These are phyloP conservation scores for Vultur gryphus DNA, from an alignment of 2,797 vertebrate genomes.

Conservation along the genomic window DNA sequence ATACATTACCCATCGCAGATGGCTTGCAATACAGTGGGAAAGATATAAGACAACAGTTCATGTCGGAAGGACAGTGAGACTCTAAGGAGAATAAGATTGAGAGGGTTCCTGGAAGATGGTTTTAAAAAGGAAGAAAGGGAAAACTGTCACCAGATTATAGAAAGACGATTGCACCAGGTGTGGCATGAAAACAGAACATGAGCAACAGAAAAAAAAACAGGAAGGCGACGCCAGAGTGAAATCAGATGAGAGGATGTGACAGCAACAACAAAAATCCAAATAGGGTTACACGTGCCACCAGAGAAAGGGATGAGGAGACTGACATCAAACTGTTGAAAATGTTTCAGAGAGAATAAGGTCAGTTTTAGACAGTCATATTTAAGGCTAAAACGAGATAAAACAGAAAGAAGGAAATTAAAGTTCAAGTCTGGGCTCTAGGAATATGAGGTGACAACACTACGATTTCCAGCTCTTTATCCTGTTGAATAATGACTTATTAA, in stretches of 20 bases:
- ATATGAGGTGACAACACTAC: background rate
- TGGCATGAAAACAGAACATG: background rate
- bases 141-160: background rate
- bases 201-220: background rate
- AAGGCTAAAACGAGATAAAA: background rate
- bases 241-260: background rate
- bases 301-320: background rate
- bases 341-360: background rate
- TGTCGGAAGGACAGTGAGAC: background rate
- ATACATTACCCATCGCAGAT: background rate
- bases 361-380: background rate
- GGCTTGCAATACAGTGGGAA: background rate
- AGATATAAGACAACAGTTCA: background rate
- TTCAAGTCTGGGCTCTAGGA: background rate
- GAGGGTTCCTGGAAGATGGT: background rate
- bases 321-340: background rate
- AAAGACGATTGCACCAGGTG: background rate
- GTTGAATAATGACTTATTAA: background rate
- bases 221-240: background rate
- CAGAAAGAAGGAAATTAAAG: background rate
- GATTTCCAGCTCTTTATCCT: background rate
- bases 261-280: background rate
- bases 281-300: no score
- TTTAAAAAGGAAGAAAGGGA: background rate
- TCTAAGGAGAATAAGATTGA: background rate